A percentile compares a stretch with the other conserved stretches of the same genome.
Conservation (phyloP, 2,888 invertebrate species). For the Erebia aethiops region DNA sequence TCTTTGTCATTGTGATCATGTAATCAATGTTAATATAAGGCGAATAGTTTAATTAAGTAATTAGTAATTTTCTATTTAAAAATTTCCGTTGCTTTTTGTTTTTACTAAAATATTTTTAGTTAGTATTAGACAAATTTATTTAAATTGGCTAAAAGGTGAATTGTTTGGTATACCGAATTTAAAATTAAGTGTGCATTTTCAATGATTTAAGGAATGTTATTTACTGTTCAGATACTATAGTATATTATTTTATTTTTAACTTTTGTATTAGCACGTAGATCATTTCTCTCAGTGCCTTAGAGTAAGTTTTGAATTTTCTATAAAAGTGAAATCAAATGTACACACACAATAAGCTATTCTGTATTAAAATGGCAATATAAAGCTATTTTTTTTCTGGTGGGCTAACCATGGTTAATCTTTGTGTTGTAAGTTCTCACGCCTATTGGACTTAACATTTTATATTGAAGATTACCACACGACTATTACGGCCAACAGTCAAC, state of each 20-base stretch:
- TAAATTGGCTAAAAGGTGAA: slow-evolving; percentile 13
- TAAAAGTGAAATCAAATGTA: slow-evolving; percentile 47
- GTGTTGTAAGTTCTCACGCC: too few relatives aligned
- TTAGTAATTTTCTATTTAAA: slow-evolving; percentile 21
- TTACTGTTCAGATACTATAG: slow-evolving; percentile 65
- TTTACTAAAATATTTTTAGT: slow-evolving; percentile 22
- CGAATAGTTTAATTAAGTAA: slow-evolving; percentile 13
- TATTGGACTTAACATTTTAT: too few relatives aligned
- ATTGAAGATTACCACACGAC: too few relatives aligned
- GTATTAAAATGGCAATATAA: not conserved
- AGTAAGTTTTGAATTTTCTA: slow-evolving; percentile 68
- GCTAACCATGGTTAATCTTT: too few relatives aligned
- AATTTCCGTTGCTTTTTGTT: slow-evolving; percentile 30
- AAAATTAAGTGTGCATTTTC: slow-evolving; percentile 59
- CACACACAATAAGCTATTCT: not conserved
- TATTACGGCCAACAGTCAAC: too few relatives aligned
- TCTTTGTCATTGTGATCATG: slow-evolving; percentile 36
- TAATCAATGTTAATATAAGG: slow-evolving; percentile 25
- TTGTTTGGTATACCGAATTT: slow-evolving; percentile 57
- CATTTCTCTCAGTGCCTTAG: slow-evolving; percentile 79
- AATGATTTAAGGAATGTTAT: slow-evolving; percentile 73
- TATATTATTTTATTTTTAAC: slow-evolving; percentile 71
- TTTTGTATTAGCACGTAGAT: slow-evolving; percentile 70
- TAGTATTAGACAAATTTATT: slow-evolving; percentile 15
- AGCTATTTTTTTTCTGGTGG: too few relatives aligned